Evolutionary conservation across 2,888 invertebrate species (phyloP), one percentile per base, ranked within the genome.

Genomic region (Oscheius myriophilus): DNA sequence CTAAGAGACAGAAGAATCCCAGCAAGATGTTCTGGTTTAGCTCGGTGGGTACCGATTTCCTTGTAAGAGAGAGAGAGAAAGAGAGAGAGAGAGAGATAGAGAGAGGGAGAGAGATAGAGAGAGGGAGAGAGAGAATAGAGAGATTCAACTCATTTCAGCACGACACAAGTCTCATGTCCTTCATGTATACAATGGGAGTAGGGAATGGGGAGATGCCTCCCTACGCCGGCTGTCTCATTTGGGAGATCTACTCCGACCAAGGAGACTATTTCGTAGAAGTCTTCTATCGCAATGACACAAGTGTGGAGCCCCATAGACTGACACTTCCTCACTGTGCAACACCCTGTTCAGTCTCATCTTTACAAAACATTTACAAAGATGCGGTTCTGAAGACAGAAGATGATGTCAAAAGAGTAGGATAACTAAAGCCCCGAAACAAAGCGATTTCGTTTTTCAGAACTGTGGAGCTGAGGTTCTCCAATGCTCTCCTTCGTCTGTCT

Each of bases 11-110:
- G 21, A 66, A 72, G 23, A 58, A 59, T 26, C 67, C 67, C 4
- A 58, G 61, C 7, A 79, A 76, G 61, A 81, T 83, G 79, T 58
- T 80, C 1, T 58, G 82, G 3, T 82, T 79, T 61, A 83, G 82
- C 2, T 75, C 82, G 59, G 82, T 83, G 63, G 49, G 59, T 45
- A n/a, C n/a, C 18, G 25, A 6, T 33, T 33, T 33, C 23, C 11
- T 21, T 23, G 26, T 23, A 49, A n/a, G 49, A 21, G 49, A 49
- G n/a, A 21, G 21, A n/a, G 16, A 54, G 54, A 25, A 4, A 25
- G 54, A 54, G 7, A 25, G 16, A 23, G n/a, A 54, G 14, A 12
- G 11, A 55, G 26, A 11, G 26, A 18, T 41, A 23, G 11, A 23
- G 26, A 33, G 33, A 33, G 33, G 9, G 33, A 33, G 33, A 33